Evolutionary conservation across 2,797 vertebrate species (phyloP), one percentile per base, ranked within the genome.

Genomic region (Octomys mimax): DNA sequence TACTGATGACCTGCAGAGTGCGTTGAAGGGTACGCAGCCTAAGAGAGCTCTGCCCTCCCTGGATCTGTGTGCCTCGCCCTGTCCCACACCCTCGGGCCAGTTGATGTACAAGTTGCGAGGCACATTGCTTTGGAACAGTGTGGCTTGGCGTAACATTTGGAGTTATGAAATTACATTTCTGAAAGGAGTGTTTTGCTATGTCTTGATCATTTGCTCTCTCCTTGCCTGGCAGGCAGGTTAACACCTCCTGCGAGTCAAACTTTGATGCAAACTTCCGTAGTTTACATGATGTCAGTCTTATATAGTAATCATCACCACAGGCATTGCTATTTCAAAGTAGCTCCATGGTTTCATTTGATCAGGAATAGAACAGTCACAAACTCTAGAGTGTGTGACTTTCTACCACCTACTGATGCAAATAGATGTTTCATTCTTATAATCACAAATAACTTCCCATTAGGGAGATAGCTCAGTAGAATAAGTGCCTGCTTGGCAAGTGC

Each of bases 331-430:
- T 81, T 70, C 57, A 24, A 52, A 89, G 59, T 70, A 80, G 46
- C 73, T 90, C 62, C n/a, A 10, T 73, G 77, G 24, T 84, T 93
- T 91, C 42, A 71, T 89, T 89, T 64, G 13, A 8, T 62, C 57
- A 39, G 0, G 24, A 86, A 73, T 2, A 71, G 89, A 36, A 83
- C 75, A 91, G 61, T 49, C 42, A 18, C 88, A 78, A 77, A 21
- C 70, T 70, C 46, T 79, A 1, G 46, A 52, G 2, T 81, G 46
- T 80, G 49, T 70, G 71, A 36, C 75, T 91, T 96, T 79, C 64
- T 96, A 62, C 87, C 57, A 91, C 54, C 87, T 92, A n/a, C 21
- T 84, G 87, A 89, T 75, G 13, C 31, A 85, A 92, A 24, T 75
- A 82, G 52, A 49, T 78, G 87, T 70, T 94, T 97, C 36, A 82